Evolutionary conservation across 1,140 invertebrate genomes (phyloP), one percentile per base, ranked within the genome.

Genomic region (Rhagoletis zephyria): DNA sequence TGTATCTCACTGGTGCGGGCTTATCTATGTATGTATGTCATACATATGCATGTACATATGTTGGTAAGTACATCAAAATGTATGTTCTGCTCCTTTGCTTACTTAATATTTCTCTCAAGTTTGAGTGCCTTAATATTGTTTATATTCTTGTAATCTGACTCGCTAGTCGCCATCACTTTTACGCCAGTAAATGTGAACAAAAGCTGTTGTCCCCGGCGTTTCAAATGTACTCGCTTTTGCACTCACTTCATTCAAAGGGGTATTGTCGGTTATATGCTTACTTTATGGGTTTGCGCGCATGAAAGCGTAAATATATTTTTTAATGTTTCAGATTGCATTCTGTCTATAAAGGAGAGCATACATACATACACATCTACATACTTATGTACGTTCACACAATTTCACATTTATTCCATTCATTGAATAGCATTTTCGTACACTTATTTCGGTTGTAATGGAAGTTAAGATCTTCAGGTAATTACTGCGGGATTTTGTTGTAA

Each of bases 251-350:
- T 51, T 16, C n/a, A 59, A 81, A 81, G 4, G 48, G 48, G 74
- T 56, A 56, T 48, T 30, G 19, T 56, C 56, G 16, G n/a, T 7
- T 14, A 12, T 9, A 16, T 14, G 7, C 16, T 14, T n/a, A 14
- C 61, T 90, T 87, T 86, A 70, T 85, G 87, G 87, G 86, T 89
- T 30, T 30, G 30, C 30, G 89, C 81, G 88, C 85, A 87, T 85
- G 77, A 89, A 89, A 89, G 89, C 90, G 89, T 91, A 89, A 91
- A 90, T 91, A 90, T 91, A 91, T 91, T 90, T 90, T 90, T 90
- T 89, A 90, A 90, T 90, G 89, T 30, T 51, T 81, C 56, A 81
- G 56, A 81, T 56, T 56, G 74, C 48, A 19, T 81, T 1, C 48
- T 30, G 48, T 16, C 9, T 56, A 12, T 19, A 56, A 16, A 19